These are phyloP conservation scores for Notodonta ziczac DNA, from an alignment of 2,888 invertebrate species.

Conservation along the genomic window DNA sequence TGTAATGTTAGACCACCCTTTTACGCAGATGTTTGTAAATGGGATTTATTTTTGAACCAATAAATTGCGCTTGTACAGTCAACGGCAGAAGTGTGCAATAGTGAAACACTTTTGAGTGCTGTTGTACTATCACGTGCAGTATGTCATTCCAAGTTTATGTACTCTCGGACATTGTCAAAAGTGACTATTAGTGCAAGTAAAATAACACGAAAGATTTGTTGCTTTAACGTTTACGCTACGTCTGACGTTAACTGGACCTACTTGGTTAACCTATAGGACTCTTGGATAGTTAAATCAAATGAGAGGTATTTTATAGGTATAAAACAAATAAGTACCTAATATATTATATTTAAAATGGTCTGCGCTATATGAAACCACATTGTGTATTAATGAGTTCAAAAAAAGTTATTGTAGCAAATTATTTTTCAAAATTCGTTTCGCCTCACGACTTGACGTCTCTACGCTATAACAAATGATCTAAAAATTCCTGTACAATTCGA, in stretches of 20 bases:
- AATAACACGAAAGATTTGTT: no score
- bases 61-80: neutral
- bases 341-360: neutral
- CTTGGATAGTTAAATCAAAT: no score
- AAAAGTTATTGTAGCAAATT: constrained; percentile 25
- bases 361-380: constrained; percentile 6
- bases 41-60: constrained; percentile 13
- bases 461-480: constrained; percentile 73
- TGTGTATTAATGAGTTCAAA: constrained; percentile 6
- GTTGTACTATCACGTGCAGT: no score
- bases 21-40: constrained; percentile 35
- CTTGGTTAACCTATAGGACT: no score
- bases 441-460: constrained; percentile 56
- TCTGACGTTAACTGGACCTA: no score
- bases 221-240: no score
- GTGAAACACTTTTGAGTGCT: no score
- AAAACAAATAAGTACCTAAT: neutral
- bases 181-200: no score
- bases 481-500: constrained; percentile 61
- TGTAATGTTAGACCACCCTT: constrained; percentile 68
- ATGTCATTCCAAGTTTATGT: no score
- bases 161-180: no score
- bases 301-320: no score
- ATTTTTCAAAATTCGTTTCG: constrained; percentile 66
- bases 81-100: neutral